A percentile compares a stretch with the other conserved stretches of the same genome.
Conservation (phyloP, 1,140 invertebrate genomes). For the Stenopsyche tienmushanensis region DNA sequence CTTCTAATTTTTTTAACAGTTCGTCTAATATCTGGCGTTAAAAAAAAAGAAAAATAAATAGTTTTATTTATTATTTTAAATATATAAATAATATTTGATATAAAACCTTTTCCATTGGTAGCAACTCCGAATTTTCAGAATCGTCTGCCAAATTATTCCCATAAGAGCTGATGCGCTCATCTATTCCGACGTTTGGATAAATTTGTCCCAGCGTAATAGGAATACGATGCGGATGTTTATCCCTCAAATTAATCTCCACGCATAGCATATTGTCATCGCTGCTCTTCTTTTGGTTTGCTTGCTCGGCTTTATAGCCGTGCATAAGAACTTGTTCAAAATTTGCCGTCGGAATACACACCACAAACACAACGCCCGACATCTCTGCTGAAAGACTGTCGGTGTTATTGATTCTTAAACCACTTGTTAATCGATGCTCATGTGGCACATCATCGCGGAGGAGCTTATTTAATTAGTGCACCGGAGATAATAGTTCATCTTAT, state of each 20-base stretch:
- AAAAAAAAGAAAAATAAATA: not conserved
- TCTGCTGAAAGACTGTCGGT: not conserved
- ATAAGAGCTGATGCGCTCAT: too few relatives aligned
- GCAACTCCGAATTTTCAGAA: constrained; percentile 42
- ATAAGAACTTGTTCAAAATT: constrained; percentile 59
- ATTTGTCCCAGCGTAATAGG: constrained; percentile 45
- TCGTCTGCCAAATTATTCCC: not conserved
- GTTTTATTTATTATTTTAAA: not conserved
- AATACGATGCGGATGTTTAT: constrained; percentile 49
- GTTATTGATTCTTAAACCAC: too few relatives aligned
- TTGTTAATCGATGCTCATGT: too few relatives aligned
- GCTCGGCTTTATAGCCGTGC: constrained; percentile 46
- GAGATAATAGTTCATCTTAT: too few relatives aligned
- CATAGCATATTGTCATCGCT: constrained; percentile 47
- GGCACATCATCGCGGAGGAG: too few relatives aligned
- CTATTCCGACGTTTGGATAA: too few relatives aligned
- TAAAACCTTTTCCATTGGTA: constrained; percentile 51
- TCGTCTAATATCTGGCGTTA: constrained; percentile 68
- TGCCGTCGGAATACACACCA: constrained; percentile 62
- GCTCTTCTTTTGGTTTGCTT: constrained; percentile 48
- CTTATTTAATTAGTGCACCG: too few relatives aligned
- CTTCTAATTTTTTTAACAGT: constrained; percentile 63
- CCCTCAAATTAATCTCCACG: constrained; percentile 53
- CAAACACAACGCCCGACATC: constrained; percentile 61
- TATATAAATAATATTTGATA: too few relatives aligned